phyloP scores from a whole-genome alignment of 2,797 vertebrate species.

The Trichosurus vulpecula region DNA sequence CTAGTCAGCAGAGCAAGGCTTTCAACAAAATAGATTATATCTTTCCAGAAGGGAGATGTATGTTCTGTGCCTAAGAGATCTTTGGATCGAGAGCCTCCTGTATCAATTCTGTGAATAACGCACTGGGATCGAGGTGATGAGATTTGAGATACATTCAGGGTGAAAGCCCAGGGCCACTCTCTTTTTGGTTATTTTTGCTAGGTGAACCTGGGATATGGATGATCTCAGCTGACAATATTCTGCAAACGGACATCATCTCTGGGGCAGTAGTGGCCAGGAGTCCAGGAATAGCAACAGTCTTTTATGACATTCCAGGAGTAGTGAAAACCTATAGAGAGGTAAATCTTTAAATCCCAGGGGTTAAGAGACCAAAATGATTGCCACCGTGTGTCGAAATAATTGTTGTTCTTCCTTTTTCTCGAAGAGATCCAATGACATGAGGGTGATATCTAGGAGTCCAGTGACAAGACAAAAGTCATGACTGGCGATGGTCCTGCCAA shows the following conservation, averaged over 20 bases:
- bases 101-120: neutral
- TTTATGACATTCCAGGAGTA: slow-evolving; percentile 81
- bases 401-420: neutral
- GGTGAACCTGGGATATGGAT: slow-evolving; percentile 81
- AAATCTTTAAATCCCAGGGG: neutral
- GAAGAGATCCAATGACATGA: neutral
- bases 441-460: neutral
- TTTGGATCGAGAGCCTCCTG: slow-evolving; percentile 1
- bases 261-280: slow-evolving; percentile 80
- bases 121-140: neutral
- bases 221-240: slow-evolving; percentile 64
- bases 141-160: neutral
- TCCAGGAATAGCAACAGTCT: slow-evolving; percentile 77
- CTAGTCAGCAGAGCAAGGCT: slow-evolving; percentile 40
- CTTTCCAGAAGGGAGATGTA: neutral
- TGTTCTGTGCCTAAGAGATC: neutral
- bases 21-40: neutral
- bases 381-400: neutral
- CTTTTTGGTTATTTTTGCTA: slow-evolving; percentile 37
- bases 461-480: neutral
- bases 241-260: slow-evolving; percentile 74
- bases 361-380: neutral
- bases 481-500: neutral
- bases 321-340: slow-evolving; percentile 83
- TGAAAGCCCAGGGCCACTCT: neutral